These are phyloP conservation scores for Enteromius viviparus DNA, from an alignment of 2,797 vertebrate species.

Conservation along the genomic window DNA sequence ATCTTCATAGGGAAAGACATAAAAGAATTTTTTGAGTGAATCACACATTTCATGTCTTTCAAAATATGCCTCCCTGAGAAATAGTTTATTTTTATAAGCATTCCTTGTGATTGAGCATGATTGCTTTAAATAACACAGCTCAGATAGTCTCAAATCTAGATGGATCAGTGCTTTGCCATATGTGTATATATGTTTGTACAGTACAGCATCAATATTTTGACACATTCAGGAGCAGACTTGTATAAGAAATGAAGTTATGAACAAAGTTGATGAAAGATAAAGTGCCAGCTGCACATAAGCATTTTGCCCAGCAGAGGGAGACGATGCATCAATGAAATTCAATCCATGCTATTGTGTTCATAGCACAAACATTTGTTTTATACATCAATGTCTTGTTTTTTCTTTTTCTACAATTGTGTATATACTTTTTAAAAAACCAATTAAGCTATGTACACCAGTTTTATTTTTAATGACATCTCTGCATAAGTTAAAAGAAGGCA, in stretches of 20 bases:
- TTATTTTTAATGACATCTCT: not conserved
- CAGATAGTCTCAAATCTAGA: not conserved
- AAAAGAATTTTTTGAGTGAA: not conserved
- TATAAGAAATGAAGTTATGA: not conserved
- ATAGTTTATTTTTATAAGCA: not conserved
- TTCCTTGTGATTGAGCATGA: not conserved
- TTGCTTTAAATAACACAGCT: not conserved
- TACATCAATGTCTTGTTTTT: not conserved
- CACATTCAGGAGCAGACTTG: not conserved
- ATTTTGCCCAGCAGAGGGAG: constrained; percentile 70
- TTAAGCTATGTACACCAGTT: too few relatives aligned
- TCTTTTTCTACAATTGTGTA: not conserved
- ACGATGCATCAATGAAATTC: constrained; percentile 40
- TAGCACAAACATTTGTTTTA: not conserved
- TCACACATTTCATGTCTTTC: not conserved
- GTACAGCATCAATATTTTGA: not conserved
- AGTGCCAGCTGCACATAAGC: not conserved
- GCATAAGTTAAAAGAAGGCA: not conserved
- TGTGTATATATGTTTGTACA: not conserved
- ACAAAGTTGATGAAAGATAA: not conserved
- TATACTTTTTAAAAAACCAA: not conserved
- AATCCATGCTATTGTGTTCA: not conserved
- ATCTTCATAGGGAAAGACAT: not conserved
- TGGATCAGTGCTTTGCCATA: not conserved
- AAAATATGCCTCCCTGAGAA: not conserved